These are phyloP conservation scores for Istiophorus platypterus DNA, from an alignment of 2,113 vertebrate species.

Conservation along the genomic window DNA sequence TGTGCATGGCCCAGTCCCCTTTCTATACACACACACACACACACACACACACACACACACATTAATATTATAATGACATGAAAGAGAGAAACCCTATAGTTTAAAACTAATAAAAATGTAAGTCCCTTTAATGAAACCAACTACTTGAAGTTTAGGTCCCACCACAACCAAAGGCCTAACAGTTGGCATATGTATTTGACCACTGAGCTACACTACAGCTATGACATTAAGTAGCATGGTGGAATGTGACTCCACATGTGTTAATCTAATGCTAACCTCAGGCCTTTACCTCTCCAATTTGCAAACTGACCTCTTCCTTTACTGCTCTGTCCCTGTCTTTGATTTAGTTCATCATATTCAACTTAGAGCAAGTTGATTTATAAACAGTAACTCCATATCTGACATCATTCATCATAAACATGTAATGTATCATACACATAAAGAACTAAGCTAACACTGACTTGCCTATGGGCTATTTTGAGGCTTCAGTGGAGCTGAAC, in stretches of 20 bases:
- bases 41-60: not conserved
- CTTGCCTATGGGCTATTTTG: too few species aligned
- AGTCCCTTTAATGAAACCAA: not conserved
- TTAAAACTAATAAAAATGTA: not conserved
- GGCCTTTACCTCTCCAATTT: not conserved
- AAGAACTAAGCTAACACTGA: too few species aligned
- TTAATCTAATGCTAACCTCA: slow-evolving; percentile 17
- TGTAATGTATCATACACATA: too few species aligned
- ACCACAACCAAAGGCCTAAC: slow-evolving; percentile 17
- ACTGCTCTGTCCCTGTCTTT: not conserved
- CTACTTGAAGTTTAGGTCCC: slow-evolving; percentile 14
- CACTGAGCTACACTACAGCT: not conserved
- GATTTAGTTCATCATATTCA: too few species aligned
- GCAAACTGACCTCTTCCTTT: not conserved
- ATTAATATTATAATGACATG: not conserved
- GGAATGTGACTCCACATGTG: slow-evolving; percentile 21
- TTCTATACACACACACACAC: slow-evolving; percentile 80
- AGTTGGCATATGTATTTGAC: not conserved
- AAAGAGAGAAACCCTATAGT: not conserved
- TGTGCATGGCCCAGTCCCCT: slow-evolving; percentile 96
- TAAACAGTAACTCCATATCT: too few species aligned
- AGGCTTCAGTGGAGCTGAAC: too few species aligned
- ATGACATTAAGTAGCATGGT: slow-evolving; percentile 8
- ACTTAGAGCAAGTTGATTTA: too few species aligned
- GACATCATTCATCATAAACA: too few species aligned